Percentiles rank a stretch among this genome's conserved stretches.
Conservation (phyloP, 2,888 invertebrate species). For the Pinctada fucata region DNA sequence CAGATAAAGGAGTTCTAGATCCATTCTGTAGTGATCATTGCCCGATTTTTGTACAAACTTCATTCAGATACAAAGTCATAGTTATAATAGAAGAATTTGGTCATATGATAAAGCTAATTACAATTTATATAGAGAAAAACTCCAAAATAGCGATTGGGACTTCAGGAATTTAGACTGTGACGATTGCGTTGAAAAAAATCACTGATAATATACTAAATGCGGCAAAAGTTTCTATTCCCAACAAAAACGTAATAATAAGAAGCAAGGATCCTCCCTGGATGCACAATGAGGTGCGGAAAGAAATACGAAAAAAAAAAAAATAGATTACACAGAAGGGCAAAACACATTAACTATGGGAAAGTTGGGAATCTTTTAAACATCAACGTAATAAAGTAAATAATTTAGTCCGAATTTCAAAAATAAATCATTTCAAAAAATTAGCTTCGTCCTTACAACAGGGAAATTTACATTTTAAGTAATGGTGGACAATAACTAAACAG, state of each 20-base stretch:
- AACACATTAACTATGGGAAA: too few species aligned
- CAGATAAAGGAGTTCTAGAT: background rate
- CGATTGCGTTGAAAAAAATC: background rate
- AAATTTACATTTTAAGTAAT: too few species aligned
- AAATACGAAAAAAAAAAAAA: too few species aligned
- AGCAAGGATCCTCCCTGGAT: too few species aligned
- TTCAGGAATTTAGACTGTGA: background rate
- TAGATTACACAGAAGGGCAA: too few species aligned
- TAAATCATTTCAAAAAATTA: too few species aligned
- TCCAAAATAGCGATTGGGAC: background rate
- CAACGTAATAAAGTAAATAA: too few species aligned
- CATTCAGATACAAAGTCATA: background rate
- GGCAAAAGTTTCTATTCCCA: background rate
- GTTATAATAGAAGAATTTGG: background rate
- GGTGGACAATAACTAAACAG: too few species aligned
- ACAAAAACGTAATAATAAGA: background rate
- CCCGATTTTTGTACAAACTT: background rate
- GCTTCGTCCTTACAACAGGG: too few species aligned
- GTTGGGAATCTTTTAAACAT: too few species aligned
- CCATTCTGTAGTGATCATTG: background rate
- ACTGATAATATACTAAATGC: background rate
- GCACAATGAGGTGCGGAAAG: too few species aligned
- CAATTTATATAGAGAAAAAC: background rate
- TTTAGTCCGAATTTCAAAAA: too few species aligned
- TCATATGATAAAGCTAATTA: background rate